phyloP scores from a whole-genome alignment of 1,140 invertebrate genomes.

The Apocrypta bakeri region DNA sequence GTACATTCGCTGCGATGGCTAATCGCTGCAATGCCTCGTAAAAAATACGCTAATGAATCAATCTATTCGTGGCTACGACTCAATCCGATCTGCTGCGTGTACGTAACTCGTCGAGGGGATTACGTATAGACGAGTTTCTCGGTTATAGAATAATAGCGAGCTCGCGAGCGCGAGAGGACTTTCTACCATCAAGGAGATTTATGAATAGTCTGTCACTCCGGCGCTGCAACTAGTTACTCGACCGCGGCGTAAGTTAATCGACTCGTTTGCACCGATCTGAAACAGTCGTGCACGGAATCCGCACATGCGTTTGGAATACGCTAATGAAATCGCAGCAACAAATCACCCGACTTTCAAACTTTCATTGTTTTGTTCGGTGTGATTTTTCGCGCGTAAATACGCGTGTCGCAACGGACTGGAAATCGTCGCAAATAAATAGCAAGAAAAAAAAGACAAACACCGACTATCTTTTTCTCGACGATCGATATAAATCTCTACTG shows the following conservation, averaged over 20 bases:
- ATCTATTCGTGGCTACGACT: neutral
- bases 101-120: conserved; percentile 9
- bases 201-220: conserved; percentile 66
- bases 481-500: neutral
- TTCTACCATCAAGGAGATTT: conserved; percentile 73
- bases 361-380: conserved; percentile 28
- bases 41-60: neutral
- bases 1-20: too few relatives aligned
- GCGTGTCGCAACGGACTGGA: neutral
- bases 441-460: too few relatives aligned
- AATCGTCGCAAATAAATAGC: neutral
- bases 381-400: neutral
- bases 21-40: neutral
- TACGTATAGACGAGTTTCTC: conserved; percentile 53
- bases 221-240: conserved; percentile 34
- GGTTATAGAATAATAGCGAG: conserved; percentile 65
- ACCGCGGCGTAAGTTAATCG: conserved; percentile 36
- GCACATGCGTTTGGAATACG: conserved; percentile 7
- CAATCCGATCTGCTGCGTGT: neutral
- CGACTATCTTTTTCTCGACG: neutral
- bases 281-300: conserved; percentile 40
- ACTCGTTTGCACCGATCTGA: conserved; percentile 41
- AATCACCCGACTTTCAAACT: conserved; percentile 23
- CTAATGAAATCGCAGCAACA: conserved; percentile 44
- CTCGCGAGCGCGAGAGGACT: conserved; percentile 59